Percentiles rank a stretch among this genome's conserved stretches.
phyloP scores from a whole-genome alignment of 2,888 invertebrate species.

The Acronicta alni region DNA sequence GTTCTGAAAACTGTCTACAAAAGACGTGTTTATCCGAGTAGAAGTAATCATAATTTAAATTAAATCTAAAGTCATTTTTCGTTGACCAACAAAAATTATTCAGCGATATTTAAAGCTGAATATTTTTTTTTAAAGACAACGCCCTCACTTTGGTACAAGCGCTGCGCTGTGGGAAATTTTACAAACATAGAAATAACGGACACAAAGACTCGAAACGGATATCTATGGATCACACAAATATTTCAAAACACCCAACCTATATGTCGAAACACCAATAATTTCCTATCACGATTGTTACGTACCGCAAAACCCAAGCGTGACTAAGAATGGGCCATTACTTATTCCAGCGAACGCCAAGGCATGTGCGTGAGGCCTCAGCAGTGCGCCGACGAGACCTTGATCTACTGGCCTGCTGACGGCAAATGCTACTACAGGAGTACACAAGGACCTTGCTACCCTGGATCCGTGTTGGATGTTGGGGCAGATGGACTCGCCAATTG shows the following conservation, averaged over 20 bases:
- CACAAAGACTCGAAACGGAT: too few species aligned
- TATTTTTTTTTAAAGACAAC: too few species aligned
- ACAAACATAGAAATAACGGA: too few species aligned
- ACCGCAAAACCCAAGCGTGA: slow-evolving; percentile 27
- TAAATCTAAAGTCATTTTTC: too few species aligned
- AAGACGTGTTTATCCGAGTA: too few species aligned
- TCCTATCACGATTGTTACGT: slow-evolving; percentile 26
- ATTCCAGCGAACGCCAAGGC: slow-evolving; percentile 91
- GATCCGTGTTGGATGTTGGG: slow-evolving; percentile 91
- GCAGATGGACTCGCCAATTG: slow-evolving; percentile 91
- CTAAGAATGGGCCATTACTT: slow-evolving; percentile 41
- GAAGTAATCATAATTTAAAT: too few species aligned
- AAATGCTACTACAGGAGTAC: slow-evolving; percentile 92
- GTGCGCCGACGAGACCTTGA: slow-evolving; percentile 90
- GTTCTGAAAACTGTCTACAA: too few species aligned
- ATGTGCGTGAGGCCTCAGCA: slow-evolving; percentile 91
- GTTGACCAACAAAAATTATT: too few species aligned
- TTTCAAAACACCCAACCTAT: background rate
- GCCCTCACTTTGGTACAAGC: too few species aligned
- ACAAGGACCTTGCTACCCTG: slow-evolving; percentile 93
- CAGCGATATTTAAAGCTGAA: too few species aligned
- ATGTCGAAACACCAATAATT: slow-evolving; percentile 15
- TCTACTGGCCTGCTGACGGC: slow-evolving; percentile 94
- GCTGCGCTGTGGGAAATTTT: too few species aligned
- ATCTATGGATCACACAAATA: too few species aligned